Conservation (phyloP, 2,113 vertebrate genomes). For the Toxotes jaculatrix region DNA sequence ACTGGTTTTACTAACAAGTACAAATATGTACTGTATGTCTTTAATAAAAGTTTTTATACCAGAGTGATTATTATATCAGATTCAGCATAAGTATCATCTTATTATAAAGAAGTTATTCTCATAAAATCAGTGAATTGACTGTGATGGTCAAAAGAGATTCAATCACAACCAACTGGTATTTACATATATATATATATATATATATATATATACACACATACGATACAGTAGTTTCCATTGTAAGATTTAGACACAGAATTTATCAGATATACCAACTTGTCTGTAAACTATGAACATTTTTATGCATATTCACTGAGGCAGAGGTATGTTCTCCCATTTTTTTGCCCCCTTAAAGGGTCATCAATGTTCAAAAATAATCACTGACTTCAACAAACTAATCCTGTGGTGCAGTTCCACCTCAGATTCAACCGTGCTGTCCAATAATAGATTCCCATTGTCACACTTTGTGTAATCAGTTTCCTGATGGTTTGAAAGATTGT, state of each 20-base stretch:
- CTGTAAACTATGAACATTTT: neutral
- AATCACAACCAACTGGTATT: neutral
- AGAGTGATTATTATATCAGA: constrained; percentile 11
- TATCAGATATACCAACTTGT: neutral
- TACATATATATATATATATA: too few relatives aligned
- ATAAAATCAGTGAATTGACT: constrained; percentile 14
- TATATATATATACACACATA: neutral
- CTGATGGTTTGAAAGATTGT: neutral
- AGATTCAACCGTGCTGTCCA: neutral
- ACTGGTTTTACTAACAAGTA: constrained; percentile 41
- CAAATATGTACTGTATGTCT: constrained; percentile 24
- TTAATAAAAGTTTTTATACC: constrained; percentile 23
- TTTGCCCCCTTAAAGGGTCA: too few relatives aligned
- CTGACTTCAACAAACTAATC: too few relatives aligned
- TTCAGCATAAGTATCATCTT: neutral
- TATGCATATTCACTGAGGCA: neutral
- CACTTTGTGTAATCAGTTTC: neutral
- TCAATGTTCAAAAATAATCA: neutral
- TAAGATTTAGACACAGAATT: neutral
- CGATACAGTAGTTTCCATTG: neutral
- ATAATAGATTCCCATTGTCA: neutral
- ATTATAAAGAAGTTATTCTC: neutral
- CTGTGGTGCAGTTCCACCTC: neutral
- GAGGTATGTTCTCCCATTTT: neutral
- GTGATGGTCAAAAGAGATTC: constrained; percentile 11